phyloP scores from a whole-genome alignment of 2,113 vertebrate genomes.

The Tragelaphus imberbis region DNA sequence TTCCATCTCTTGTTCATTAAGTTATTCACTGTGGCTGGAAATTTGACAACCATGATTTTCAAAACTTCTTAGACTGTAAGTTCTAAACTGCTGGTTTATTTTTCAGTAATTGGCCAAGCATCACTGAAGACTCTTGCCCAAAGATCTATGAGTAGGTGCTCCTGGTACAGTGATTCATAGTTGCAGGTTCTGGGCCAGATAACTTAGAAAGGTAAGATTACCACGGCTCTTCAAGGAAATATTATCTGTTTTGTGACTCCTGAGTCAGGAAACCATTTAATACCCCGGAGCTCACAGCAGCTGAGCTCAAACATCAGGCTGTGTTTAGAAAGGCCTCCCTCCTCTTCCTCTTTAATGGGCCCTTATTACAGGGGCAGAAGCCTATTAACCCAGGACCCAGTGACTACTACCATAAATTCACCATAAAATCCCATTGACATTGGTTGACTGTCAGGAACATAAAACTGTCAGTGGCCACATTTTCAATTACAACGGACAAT shows the following conservation, averaged over 20 bases:
- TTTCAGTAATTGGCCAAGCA: not conserved
- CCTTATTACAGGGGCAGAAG: conserved; percentile 22
- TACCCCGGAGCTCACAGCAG: not conserved
- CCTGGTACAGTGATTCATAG: not conserved
- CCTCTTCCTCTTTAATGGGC: not conserved
- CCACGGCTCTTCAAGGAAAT: conserved; percentile 12
- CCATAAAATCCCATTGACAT: conserved; percentile 34
- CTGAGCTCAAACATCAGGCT: not conserved
- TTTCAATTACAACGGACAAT: conserved; percentile 42
- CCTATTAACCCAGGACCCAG: conserved; percentile 14
- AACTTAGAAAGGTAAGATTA: conserved; percentile 44
- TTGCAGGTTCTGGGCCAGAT: not conserved
- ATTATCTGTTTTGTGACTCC: conserved; percentile 33
- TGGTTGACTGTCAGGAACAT: conserved; percentile 33
- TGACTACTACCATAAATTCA: conserved; percentile 24
- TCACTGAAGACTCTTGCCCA: conserved; percentile 25
- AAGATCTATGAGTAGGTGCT: conserved; percentile 32
- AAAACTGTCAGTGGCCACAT: conserved; percentile 43
- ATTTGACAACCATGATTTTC: not conserved
- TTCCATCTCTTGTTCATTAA: not conserved
- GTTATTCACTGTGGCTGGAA: not conserved
- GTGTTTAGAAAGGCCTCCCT: not conserved
- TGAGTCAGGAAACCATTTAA: conserved; percentile 42
- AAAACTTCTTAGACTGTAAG: not conserved
- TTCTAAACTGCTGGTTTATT: not conserved